Base-by-base conservation (phyloP, 2,888 invertebrate species). In the Euphydryas editha region DNA sequence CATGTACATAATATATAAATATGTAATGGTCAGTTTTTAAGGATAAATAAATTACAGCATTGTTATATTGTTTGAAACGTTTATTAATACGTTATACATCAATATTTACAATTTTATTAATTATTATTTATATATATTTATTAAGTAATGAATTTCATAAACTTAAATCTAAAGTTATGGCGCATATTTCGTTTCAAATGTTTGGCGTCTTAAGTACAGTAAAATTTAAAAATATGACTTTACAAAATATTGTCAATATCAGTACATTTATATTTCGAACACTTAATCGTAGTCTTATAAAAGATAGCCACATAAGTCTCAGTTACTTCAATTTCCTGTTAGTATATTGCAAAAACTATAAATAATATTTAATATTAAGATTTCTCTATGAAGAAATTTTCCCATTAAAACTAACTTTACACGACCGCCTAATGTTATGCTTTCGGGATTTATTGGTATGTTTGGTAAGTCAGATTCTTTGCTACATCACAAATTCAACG, bases 11-110 rank as follows among this genome's bases (percentile, higher is more conserved):
- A 24, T 2, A 24, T 24, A 7, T 30, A 30, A 30, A 30, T 30
- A 30, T 30, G 4, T 30, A 30, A 30, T n/a, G n/a, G 30, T 30
- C 4, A 4, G 30, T 30, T 30, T 30, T 8, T 30, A 39, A 15
- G 1, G 11, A 39, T 39, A 11, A 39, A 39, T 39, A 10, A 39
- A 39, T 10, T 8, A 39, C 30, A 30, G 44, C 39, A 39, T 62
- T 65, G 64, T 67, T 8, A 4, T 30, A 30, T 30, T 30, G 30
- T 30, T 30, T 30, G 67, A 71, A 69, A 67, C 55, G 63, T 73
- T 72, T 72, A 72, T 72, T 72, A 70, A 70, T 65, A 59, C 65
- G 70, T 72, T 71, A 72, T 68, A 71, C 63, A 67, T 69, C 67
- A 72, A 72, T 74, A 72, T 74, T 71, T 72, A 72, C 71, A 71